Evolutionary conservation across 2,113 vertebrate genomes (phyloP).

Genomic region (Carassius auratus): DNA sequence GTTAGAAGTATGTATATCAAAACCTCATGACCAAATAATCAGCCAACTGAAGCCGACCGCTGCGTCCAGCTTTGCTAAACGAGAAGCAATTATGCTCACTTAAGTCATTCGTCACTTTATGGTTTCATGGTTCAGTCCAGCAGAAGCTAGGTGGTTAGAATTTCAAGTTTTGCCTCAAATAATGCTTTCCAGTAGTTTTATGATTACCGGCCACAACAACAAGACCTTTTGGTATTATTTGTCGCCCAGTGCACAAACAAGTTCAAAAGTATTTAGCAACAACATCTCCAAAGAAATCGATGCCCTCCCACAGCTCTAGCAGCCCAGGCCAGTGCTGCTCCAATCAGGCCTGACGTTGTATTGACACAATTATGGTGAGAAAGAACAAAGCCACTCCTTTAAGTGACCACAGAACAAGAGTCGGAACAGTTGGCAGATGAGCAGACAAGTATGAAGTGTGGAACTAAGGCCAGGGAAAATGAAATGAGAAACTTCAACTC

Average conservation of each 20-base stretch:
- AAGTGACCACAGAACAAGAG: constrained; percentile 31
- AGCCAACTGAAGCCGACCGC: background rate
- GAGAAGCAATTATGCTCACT: constrained; percentile 39
- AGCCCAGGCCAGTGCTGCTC: constrained; percentile 18
- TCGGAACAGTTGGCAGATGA: constrained; percentile 30
- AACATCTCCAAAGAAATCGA: constrained; percentile 39
- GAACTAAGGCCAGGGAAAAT: constrained; percentile 21
- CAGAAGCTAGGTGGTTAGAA: constrained; percentile 15
- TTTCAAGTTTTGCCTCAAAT: constrained; percentile 7
- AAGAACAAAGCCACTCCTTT: constrained; percentile 48
- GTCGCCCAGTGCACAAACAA: constrained; percentile 19
- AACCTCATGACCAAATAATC: background rate
- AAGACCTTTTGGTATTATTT: constrained; percentile 26
- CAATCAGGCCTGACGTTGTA: constrained; percentile 37
- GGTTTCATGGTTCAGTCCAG: constrained; percentile 30
- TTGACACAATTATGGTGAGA: constrained; percentile 54
- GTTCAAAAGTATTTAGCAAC: constrained; percentile 47
- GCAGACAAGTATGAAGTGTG: constrained; percentile 50
- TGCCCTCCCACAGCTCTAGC: constrained; percentile 32
- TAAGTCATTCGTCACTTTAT: constrained; percentile 31
- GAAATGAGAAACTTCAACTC: constrained; percentile 18
- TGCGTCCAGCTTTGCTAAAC: background rate
- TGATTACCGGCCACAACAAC: constrained; percentile 1
- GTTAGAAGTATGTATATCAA: background rate
- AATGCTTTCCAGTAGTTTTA: constrained; percentile 24